Base-by-base conservation (phyloP, 2,888 invertebrate genomes). In the Synergus laeviventris region DNA sequence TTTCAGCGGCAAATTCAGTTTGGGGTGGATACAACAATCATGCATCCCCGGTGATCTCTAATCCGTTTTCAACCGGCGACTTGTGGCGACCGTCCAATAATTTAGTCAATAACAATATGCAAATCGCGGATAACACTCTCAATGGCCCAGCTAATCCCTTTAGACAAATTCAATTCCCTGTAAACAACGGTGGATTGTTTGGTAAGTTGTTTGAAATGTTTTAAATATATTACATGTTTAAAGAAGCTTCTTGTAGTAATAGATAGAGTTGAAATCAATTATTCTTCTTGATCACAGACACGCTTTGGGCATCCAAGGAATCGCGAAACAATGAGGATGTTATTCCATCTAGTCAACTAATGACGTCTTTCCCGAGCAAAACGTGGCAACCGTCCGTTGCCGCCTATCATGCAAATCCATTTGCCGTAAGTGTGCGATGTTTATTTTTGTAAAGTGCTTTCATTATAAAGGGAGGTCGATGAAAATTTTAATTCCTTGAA, bases 331-430 rank as follows among this genome's bases (percentile, higher is more conserved):
- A 87, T 81, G 87, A 87, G 82, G 89, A 91, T 85, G 87, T 89
- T 82, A 87, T 89, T 86, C 85, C 89, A 84, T 89, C 90, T 87
- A 89, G 89, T 89, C 89, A 89, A 82, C 83, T 87, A 85, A 87
- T 88, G 89, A 86, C 89, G 78, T 86, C 88, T 77, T 84, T 89
- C 83, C 84, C 91, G 75, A 89, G 87, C 80, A 91, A 90, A 87
- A 85, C 88, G 70, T 91, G 91, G 91, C 90, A 90, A 85, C 90
- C 90, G 77, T 85, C 86, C 78, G 89, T 90, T 82, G 86, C 90
- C 74, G 85, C 88, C 78, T 90, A 89, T 83, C 90, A 89, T 78
- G 91, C 91, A 77, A 91, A 92, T 87, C 91, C 92, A 81, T 92
- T 92, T 85, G 88, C 87, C 86, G 91, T 91, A 87, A 85, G 87